Conservation (phyloP, 1,140 invertebrate species). For the Chelonus insularis region DNA sequence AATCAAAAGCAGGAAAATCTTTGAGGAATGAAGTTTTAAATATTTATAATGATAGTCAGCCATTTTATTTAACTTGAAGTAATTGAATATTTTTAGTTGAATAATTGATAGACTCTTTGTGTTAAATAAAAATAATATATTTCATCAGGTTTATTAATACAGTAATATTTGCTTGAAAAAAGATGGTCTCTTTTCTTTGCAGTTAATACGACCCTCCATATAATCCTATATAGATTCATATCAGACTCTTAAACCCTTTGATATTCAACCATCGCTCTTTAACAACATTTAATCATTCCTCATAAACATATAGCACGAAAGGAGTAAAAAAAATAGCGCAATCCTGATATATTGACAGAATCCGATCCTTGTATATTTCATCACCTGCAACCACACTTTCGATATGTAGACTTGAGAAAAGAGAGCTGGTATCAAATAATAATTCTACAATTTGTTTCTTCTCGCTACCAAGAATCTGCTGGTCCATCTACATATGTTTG, state of each 20-base stretch:
- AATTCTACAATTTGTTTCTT: constrained; percentile 7
- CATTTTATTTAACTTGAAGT: no score
- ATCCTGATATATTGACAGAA: constrained; percentile 13
- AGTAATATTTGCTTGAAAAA: no score
- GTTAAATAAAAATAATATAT: no score
- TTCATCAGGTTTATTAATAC: no score
- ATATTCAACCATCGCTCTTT: neutral
- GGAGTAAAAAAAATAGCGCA: constrained; percentile 5
- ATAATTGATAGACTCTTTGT: no score
- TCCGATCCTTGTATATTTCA: constrained; percentile 15
- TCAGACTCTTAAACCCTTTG: neutral
- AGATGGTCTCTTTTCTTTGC: no score
- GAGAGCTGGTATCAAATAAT: neutral
- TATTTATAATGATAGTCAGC: no score
- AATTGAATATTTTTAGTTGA: no score
- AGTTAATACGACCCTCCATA: no score
- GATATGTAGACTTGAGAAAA: neutral
- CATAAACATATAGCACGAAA: neutral
- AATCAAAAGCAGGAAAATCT: no score
- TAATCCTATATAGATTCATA: no score
- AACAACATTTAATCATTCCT: neutral
- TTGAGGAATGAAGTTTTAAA: no score
- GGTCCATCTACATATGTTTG: neutral
- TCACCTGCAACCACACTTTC: constrained; percentile 6
- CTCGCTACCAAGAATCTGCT: neutral